Conservation (phyloP, 2,797 vertebrate genomes). For the Ptychobarbus kaznakovi region DNA sequence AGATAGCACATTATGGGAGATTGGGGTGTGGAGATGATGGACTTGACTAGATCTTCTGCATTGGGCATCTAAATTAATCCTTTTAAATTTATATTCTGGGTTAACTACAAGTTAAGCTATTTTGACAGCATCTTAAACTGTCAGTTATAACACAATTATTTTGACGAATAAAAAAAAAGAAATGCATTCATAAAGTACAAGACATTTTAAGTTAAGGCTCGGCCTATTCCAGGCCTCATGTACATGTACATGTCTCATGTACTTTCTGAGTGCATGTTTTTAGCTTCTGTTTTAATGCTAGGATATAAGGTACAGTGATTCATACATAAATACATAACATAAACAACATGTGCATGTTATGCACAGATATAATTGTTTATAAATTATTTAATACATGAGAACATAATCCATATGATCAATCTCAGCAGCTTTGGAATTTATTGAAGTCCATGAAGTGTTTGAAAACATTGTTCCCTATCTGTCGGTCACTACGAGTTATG, state of each 20-base stretch:
- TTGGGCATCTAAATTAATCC: constrained; percentile 84
- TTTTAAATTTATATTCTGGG: constrained; percentile 65
- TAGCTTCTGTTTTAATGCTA: background rate
- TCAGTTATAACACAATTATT: background rate
- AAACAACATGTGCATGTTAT: background rate
- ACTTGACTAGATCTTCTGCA: constrained; percentile 81
- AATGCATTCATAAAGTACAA: background rate
- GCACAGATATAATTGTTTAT: background rate
- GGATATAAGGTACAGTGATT: background rate
- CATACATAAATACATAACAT: background rate
- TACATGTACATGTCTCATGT: background rate
- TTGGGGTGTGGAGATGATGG: constrained; percentile 73
- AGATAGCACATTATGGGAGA: constrained; percentile 63
- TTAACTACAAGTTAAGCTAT: background rate
- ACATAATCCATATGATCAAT: background rate
- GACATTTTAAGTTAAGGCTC: background rate
- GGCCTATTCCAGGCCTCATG: background rate
- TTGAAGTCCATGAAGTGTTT: background rate
- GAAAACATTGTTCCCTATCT: background rate
- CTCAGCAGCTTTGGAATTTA: background rate
- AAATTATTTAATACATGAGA: background rate
- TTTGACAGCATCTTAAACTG: background rate
- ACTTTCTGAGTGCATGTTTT: background rate
- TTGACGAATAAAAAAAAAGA: background rate
- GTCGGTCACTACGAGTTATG: too few species aligned